Percentiles rank a stretch among this genome's conserved stretches.
Conservation (phyloP, 2,797 vertebrate species). For the Staurois parvus region DNA sequence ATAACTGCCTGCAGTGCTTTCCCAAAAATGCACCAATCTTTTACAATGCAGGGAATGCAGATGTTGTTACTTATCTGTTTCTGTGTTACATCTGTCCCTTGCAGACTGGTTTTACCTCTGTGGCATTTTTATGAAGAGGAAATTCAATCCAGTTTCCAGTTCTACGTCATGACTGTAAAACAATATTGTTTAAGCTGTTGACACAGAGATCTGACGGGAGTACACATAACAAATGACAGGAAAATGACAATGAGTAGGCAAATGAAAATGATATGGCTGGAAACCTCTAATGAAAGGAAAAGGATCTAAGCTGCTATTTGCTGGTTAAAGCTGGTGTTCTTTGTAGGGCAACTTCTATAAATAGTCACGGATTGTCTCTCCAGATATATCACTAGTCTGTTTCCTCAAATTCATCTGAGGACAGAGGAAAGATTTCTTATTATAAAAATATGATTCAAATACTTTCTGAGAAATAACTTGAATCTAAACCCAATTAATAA, state of each 20-base stretch:
- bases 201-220: conserved; percentile 56
- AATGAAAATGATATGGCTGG: conserved; percentile 56
- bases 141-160: conserved; percentile 37
- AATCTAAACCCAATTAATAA: neutral
- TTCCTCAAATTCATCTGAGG: neutral
- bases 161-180: conserved; percentile 59
- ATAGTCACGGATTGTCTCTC: conserved; percentile 36
- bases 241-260: conserved; percentile 59
- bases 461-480: neutral
- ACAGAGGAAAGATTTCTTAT: neutral
- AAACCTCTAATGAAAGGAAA: conserved; percentile 59
- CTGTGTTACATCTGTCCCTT: neutral
- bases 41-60: neutral
- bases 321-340: conserved; percentile 40
- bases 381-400: conserved; percentile 26
- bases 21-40: neutral
- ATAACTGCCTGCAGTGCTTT: too few relatives aligned
- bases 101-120: conserved; percentile 1
- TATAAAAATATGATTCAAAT: neutral
- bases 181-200: conserved; percentile 60
- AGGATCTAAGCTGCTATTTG: conserved; percentile 46
- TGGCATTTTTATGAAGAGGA: conserved; percentile 32
- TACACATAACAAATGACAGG: conserved; percentile 54
- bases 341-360: conserved; percentile 29
- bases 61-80: neutral